Conservation (phyloP, 2,797 vertebrate species). For the Lepus townsendii region DNA sequence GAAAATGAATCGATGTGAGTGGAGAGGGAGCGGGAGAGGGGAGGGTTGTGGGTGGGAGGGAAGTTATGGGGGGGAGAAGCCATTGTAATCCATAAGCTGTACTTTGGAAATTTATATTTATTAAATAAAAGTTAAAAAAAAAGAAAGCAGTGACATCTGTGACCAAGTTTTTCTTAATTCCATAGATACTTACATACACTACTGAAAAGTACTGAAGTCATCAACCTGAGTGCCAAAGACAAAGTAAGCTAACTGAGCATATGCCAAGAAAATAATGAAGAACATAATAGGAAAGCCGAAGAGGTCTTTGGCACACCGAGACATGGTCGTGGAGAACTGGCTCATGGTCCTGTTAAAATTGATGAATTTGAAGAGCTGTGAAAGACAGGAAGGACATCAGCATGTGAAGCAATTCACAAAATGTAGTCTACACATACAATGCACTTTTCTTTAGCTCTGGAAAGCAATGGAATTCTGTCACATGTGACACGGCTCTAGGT, state of each 20-base stretch:
- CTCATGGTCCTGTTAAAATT: conserved; percentile 99
- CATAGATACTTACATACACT: conserved; percentile 94
- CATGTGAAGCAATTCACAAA: background rate
- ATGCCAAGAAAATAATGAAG: conserved; percentile 98
- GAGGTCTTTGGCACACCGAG: conserved; percentile 97
- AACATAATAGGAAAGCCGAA: conserved; percentile 98
- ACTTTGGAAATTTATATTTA: no score
- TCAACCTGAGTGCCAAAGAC: conserved; percentile 97
- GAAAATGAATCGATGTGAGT: no score
- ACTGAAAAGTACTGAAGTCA: conserved; percentile 98
- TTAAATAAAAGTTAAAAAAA: no score
- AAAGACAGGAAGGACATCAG: conserved; percentile 45
- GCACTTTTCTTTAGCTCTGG: background rate
- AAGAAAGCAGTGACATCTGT: background rate
- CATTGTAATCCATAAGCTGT: no score
- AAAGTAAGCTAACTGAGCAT: conserved; percentile 97
- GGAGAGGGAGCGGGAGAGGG: no score
- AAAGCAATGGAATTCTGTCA: background rate
- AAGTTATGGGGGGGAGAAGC: no score
- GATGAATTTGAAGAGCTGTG: conserved; percentile 98
- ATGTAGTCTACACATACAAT: fast-evolving
- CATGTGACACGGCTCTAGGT: background rate
- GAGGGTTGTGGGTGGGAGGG: no score
- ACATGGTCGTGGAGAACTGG: conserved; percentile 97
- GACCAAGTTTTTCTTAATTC: conserved; percentile 21